A percentile compares a stretch with the other conserved stretches of the same genome.
These are phyloP conservation scores for Ephialtes manifestator DNA, from an alignment of 2,888 invertebrate species.

Conservation along the genomic window DNA sequence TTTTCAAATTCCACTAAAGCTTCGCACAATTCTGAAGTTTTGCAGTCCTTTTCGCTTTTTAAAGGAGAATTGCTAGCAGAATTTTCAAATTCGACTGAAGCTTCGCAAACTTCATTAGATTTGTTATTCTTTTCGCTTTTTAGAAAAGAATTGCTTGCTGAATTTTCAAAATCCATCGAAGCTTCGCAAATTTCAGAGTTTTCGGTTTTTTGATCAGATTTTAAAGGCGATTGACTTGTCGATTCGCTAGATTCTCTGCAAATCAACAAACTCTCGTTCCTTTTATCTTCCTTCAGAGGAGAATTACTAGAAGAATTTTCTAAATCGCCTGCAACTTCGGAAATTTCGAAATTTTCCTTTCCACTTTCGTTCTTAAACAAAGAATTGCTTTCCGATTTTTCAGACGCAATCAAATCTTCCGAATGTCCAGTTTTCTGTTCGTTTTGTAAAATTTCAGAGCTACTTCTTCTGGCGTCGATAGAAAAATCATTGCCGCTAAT, in stretches of 20 bases:
- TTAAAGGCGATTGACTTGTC: constrained; percentile 51
- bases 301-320: neutral
- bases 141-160: neutral
- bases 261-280: constrained; percentile 56
- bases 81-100: neutral
- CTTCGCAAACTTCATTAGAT: neutral
- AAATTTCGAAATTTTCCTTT: constrained; percentile 56
- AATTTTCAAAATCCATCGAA: constrained; percentile 1
- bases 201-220: neutral
- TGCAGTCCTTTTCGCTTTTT: neutral
- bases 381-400: neutral
- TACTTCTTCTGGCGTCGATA: neutral
- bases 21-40: neutral
- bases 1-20: constrained; percentile 1
- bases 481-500: constrained; percentile 23
- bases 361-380: neutral
- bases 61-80: neutral
- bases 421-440: neutral
- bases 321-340: neutral
- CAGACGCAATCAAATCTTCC: neutral
- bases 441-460: neutral
- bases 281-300: neutral
- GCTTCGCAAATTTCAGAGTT: neutral
- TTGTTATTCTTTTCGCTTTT: neutral
- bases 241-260: constrained; percentile 43